These are phyloP conservation scores for Drosophila austrosaltans DNA, from an alignment of 2,888 invertebrate species.

Conservation along the genomic window DNA sequence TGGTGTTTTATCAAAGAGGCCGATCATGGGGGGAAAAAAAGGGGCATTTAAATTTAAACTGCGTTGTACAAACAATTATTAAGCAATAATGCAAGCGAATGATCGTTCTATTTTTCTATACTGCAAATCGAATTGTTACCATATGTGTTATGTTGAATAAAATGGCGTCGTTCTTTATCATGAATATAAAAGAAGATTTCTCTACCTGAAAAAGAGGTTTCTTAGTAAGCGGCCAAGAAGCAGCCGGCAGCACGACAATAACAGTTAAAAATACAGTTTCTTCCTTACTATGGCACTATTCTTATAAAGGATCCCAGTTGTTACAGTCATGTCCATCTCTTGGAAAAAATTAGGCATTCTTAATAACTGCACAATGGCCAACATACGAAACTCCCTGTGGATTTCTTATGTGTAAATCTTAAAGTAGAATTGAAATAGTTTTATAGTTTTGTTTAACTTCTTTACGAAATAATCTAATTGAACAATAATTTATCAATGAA, in stretches of 20 bases:
- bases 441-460: too few species aligned
- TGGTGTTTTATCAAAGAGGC: not conserved
- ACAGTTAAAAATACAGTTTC: not conserved
- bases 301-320: not conserved
- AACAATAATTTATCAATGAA: too few species aligned
- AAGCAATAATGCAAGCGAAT: constrained; percentile 34
- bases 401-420: too few species aligned
- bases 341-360: not conserved
- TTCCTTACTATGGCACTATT: not conserved
- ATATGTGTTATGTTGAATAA: constrained; percentile 56
- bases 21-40: not conserved
- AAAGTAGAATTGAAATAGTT: too few species aligned
- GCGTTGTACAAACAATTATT: constrained; percentile 35
- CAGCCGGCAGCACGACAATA: not conserved
- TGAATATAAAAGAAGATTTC: constrained; percentile 14
- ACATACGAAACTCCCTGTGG: not conserved
- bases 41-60: constrained; percentile 26
- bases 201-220: constrained; percentile 18
- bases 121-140: constrained; percentile 35
- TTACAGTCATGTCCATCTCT: not conserved
- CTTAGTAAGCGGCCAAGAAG: not conserved
- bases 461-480: too few species aligned
- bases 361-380: not conserved
- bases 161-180: constrained; percentile 56
- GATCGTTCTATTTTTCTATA: constrained; percentile 28